Conservation (phyloP, 1,140 invertebrate species). For the Platorchestia sp. region DNA sequence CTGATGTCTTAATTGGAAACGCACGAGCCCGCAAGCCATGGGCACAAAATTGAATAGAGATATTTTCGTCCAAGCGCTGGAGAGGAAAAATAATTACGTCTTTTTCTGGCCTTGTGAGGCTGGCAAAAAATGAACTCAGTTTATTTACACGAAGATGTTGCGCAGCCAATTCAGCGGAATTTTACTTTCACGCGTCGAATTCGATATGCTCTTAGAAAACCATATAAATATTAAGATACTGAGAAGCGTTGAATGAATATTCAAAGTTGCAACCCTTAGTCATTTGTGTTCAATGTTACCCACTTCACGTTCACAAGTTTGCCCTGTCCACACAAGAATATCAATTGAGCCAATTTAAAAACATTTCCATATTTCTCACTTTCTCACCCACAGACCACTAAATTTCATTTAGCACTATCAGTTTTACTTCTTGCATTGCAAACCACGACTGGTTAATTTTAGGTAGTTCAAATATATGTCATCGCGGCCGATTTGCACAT, state of each 20-base stretch:
- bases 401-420: neutral
- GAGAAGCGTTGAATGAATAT: neutral
- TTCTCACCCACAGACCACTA: neutral
- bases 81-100: neutral
- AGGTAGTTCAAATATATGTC: too few species aligned
- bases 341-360: neutral
- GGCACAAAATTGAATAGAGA: neutral
- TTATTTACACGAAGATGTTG: neutral
- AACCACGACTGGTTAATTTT: too few species aligned
- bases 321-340: neutral
- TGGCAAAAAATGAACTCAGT: neutral
- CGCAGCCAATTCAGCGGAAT: neutral
- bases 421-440: neutral
- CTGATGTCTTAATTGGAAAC: neutral
- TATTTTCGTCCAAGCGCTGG: neutral
- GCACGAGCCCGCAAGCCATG: neutral
- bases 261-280: neutral
- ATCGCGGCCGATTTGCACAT: too few species aligned
- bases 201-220: neutral
- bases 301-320: neutral
- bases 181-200: neutral
- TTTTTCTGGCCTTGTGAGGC: neutral
- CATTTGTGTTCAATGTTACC: neutral
- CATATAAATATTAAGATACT: neutral
- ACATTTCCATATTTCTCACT: neutral